Evolutionary conservation across 2,888 invertebrate species (phyloP).

Genomic region (Sthenelais limicola): DNA sequence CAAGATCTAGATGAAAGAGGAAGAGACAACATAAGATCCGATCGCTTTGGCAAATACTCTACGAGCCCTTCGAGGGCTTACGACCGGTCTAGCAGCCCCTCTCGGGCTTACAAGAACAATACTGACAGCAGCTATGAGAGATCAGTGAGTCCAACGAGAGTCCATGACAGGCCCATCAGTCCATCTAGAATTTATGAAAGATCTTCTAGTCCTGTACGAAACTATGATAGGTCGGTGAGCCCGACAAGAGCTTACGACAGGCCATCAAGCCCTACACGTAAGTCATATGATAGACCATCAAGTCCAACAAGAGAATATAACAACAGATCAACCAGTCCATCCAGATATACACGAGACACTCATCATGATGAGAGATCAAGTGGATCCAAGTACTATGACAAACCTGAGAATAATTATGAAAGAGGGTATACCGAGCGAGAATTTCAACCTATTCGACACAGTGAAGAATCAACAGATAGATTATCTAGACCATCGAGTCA

Average conservation of each 20-base stretch:
- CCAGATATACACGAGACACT: too few relatives aligned
- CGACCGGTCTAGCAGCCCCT: conserved; percentile 6
- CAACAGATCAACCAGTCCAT: too few relatives aligned
- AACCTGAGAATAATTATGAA: not conserved
- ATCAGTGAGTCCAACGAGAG: not conserved
- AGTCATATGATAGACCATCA: too few relatives aligned
- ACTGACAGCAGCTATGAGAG: not conserved
- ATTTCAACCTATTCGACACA: conserved; percentile 20
- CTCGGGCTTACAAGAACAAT: not conserved
- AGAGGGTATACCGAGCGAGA: not conserved
- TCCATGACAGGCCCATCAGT: too few relatives aligned
- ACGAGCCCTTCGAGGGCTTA: not conserved
- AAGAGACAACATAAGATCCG: too few relatives aligned
- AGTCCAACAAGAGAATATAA: too few relatives aligned
- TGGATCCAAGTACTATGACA: not conserved
- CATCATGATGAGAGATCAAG: not conserved
- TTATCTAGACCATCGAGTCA: not conserved
- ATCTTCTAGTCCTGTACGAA: too few relatives aligned
- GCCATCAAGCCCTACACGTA: too few relatives aligned
- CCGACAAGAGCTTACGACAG: too few relatives aligned
- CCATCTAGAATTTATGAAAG: too few relatives aligned
- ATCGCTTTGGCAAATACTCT: not conserved
- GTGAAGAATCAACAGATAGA: not conserved
- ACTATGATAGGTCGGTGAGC: too few relatives aligned
- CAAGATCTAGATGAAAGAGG: too few relatives aligned